Base-by-base conservation (phyloP, 2,797 vertebrate species). In the Macrochelys suwanniensis region DNA sequence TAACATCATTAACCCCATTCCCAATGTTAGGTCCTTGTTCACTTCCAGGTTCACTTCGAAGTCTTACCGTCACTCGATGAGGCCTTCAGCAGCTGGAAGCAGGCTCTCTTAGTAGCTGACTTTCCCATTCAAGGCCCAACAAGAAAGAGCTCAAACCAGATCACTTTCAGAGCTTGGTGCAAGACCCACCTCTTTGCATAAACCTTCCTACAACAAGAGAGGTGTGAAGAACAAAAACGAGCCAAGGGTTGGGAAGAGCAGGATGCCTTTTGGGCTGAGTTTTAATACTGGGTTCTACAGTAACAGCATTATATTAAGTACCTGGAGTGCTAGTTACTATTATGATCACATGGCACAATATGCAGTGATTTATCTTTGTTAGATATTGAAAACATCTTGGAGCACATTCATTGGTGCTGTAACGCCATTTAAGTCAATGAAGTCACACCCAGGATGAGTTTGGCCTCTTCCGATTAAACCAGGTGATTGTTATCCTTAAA, bases 131-230 rank as follows among this genome's bases (percentile, higher is more conserved):
- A 0, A 0, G 0, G 23, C 50, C 11, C n/a, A n/a, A 33, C n/a
- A 25, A 7, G 45, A 83, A 65, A 65, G 31, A 17, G 33, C 61
- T n/a, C 61, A 65, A 65, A 33, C 61, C 61, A n/a, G 42, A 76
- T 33, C 82, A 49, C 47, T 42, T 1, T 0, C 45, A 7, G 23
- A 31, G 47, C 50, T 82, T 16, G 19, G 1, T 0, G 0, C 59
- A 65, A 1, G 4, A n/a, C 6, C 4, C 31, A 33, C 19, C 17
- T 51, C 54, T 47, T 82, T 13, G 8, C 80, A 59, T 0, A 1
- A 47, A 50, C 9, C 33, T 89, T 54, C 49, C 1, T 1, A 15
- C 49, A 84, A 51, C 4, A 51, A 65, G 31, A 86, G 56, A 47
- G 28, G 6, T 0, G 0, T 76, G 25, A 4, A 71, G 53, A 93